These are phyloP conservation scores for Helobdella robusta DNA, from an alignment of 2,888 invertebrate genomes.

Conservation along the genomic window DNA sequence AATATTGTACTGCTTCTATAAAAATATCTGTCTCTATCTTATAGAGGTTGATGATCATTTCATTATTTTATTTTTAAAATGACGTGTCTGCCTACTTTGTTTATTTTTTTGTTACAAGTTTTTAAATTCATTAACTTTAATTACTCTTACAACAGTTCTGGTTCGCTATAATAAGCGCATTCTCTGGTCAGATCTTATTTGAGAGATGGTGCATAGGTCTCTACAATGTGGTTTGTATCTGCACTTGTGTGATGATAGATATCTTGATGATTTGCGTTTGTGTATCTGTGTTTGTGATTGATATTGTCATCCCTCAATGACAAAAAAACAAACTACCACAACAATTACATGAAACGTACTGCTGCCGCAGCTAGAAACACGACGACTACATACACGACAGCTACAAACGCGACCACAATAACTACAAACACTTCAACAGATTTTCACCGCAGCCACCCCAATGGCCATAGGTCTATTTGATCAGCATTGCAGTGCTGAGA, in stretches of 20 bases:
- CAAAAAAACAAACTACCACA: not conserved
- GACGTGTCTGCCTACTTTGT: not conserved
- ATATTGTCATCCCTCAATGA: not conserved
- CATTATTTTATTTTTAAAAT: not conserved
- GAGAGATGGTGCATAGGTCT: constrained; percentile 95
- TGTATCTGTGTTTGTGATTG: too few relatives aligned
- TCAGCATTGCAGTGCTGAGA: constrained; percentile 84
- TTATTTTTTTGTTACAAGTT: not conserved
- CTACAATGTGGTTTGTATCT: constrained; percentile 86
- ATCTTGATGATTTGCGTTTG: too few relatives aligned
- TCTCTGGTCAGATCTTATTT: constrained; percentile 97
- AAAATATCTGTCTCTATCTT: constrained; percentile 97
- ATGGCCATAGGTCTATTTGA: constrained; percentile 95
- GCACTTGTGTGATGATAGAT: too few relatives aligned
- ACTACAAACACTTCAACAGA: constrained; percentile 46
- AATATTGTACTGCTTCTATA: constrained; percentile 97
- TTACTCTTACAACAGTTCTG: constrained; percentile 66
- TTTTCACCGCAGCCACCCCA: constrained; percentile 94
- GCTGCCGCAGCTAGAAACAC: not conserved
- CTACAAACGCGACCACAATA: not conserved
- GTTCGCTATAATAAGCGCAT: constrained; percentile 95
- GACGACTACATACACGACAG: not conserved
- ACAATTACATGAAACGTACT: not conserved
- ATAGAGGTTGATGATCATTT: constrained; percentile 60
- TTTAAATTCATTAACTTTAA: not conserved